Conservation (phyloP, 2,888 invertebrate genomes). For the Exephanes ischioxanthus region DNA sequence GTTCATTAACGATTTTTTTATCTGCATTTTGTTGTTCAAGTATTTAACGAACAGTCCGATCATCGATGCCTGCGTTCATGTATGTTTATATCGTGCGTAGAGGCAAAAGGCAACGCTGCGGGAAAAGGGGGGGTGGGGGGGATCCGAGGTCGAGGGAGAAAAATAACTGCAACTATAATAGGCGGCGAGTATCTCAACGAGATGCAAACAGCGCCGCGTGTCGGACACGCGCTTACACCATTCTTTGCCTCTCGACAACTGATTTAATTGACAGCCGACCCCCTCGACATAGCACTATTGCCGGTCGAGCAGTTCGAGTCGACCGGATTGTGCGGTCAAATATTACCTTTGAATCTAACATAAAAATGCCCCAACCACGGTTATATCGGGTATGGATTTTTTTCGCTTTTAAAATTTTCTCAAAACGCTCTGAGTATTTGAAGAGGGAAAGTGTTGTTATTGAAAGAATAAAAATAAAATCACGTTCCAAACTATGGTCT, state of each 20-base stretch:
- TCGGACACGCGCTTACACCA: slow-evolving; percentile 71
- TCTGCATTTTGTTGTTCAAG: slow-evolving; percentile 14
- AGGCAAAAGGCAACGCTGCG: slow-evolving; percentile 23
- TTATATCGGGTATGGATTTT: neutral
- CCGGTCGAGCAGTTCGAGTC: slow-evolving; percentile 67
- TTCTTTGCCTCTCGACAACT: slow-evolving; percentile 70
- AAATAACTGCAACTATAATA: slow-evolving; percentile 23
- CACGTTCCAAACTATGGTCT: too few relatives aligned
- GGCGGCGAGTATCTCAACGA: slow-evolving; percentile 68
- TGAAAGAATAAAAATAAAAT: too few relatives aligned
- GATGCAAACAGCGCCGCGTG: slow-evolving; percentile 78
- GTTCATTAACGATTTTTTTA: slow-evolving; percentile 40
- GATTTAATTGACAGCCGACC: slow-evolving; percentile 77
- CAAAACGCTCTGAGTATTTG: too few relatives aligned
- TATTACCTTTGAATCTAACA: slow-evolving; percentile 30
- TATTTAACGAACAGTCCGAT: neutral
- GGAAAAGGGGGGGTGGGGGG: neutral
- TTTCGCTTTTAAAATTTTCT: neutral
- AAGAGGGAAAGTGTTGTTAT: too few relatives aligned
- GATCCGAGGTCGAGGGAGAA: neutral
- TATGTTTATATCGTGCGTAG: slow-evolving; percentile 21
- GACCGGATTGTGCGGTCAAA: slow-evolving; percentile 60
- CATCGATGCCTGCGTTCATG: neutral
- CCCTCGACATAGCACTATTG: slow-evolving; percentile 25
- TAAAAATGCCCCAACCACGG: neutral